Percentiles rank a stretch among this genome's conserved stretches.
Evolutionary conservation across 2,113 vertebrate genomes (phyloP).

Genomic region (Indri indri): DNA sequence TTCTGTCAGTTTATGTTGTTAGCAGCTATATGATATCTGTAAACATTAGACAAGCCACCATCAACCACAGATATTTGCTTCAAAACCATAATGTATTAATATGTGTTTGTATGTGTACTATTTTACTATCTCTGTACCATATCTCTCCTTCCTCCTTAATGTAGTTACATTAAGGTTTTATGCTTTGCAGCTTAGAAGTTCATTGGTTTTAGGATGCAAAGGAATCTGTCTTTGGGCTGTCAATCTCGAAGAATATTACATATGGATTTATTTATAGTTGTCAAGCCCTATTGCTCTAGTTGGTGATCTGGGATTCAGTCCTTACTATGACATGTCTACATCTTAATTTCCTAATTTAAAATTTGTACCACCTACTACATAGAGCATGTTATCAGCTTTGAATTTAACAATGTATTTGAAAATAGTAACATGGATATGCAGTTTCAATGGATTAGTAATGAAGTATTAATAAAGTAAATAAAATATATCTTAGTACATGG

Average conservation of each 20-base stretch:
- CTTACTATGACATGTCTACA: neutral
- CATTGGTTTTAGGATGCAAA: neutral
- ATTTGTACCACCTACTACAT: neutral
- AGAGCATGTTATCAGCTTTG: neutral
- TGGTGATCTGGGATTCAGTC: neutral
- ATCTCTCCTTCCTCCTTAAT: neutral
- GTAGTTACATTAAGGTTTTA: neutral
- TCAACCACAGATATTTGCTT: neutral
- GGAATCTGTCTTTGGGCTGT: neutral
- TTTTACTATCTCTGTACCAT: neutral
- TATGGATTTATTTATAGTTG: neutral
- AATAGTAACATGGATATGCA: neutral
- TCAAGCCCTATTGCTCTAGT: neutral
- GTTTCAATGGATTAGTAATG: neutral
- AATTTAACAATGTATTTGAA: neutral
- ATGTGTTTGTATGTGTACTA: neutral
- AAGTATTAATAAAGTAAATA: neutral
- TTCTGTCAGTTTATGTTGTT: neutral
- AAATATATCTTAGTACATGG: neutral
- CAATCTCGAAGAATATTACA: neutral
- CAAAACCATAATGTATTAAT: neutral
- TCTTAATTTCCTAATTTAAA: neutral
- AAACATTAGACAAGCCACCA: neutral
- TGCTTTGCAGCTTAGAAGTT: neutral
- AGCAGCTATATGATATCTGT: neutral